These are phyloP conservation scores for Contarinia nasturtii DNA, from an alignment of 1,140 invertebrate genomes.

Conservation along the genomic window DNA sequence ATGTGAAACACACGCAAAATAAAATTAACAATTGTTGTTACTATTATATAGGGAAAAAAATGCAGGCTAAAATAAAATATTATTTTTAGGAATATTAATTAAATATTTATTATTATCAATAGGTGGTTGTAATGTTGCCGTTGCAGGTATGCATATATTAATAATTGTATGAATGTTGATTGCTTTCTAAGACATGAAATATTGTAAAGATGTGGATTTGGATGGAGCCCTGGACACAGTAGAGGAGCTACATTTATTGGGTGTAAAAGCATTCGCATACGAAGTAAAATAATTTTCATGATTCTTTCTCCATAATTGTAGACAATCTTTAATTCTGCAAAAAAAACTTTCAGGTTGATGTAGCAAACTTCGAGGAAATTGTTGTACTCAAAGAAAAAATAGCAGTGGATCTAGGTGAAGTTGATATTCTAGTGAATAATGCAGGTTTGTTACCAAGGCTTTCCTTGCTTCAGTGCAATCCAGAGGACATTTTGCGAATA, in stretches of 20 bases:
- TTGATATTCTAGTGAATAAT: conserved; percentile 22
- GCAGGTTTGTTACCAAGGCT: conserved; percentile 14
- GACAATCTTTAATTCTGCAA: no score
- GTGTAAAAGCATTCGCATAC: conserved; percentile 16
- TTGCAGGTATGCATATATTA: no score
- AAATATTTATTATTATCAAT: no score
- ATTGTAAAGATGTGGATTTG: conserved; percentile 22
- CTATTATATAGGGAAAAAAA: no score
- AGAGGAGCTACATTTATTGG: conserved; percentile 15
- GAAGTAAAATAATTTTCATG: conserved; percentile 10
- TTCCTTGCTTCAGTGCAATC: background rate
- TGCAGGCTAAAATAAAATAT: no score
- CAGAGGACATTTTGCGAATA: background rate
- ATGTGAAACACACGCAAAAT: no score
- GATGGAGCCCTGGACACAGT: conserved; percentile 21
- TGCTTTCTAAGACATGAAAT: no score
- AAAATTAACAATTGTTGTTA: no score
- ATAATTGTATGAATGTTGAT: no score
- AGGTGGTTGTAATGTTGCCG: conserved; percentile 21
- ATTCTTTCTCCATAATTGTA: no score
- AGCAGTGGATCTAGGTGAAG: conserved; percentile 19
- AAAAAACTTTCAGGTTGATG: conserved; percentile 14
- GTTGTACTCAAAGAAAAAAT: conserved; percentile 19
- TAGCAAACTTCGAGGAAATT: conserved; percentile 18
- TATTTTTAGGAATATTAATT: no score